Evolutionary conservation across 2,888 invertebrate species (phyloP).

Genomic region (Ichneumoninae sp.): DNA sequence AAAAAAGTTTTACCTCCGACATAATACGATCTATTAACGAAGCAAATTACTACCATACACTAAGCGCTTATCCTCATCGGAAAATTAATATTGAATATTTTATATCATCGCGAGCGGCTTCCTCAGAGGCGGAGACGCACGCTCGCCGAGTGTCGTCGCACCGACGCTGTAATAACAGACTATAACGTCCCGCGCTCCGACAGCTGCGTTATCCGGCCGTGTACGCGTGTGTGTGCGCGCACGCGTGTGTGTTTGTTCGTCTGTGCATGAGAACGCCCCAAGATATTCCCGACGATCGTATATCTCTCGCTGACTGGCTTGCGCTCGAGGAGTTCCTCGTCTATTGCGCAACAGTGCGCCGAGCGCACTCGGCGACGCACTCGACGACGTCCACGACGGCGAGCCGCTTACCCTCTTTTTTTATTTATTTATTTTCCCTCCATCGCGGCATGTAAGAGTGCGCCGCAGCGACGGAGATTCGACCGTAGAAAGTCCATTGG

Average conservation of each 20-base stretch:
- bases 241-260: background rate
- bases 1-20: no score
- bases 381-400: constrained; percentile 28
- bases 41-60: no score
- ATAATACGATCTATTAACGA: no score
- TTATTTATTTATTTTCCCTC: background rate
- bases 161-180: constrained; percentile 48
- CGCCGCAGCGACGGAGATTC: constrained; percentile 59
- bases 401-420: constrained; percentile 3
- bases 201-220: constrained; percentile 48
- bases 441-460: background rate
- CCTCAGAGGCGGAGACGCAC: background rate
- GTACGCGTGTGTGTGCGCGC: constrained; percentile 54
- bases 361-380: constrained; percentile 39
- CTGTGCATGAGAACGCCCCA: constrained; percentile 60
- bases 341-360: constrained; percentile 48
- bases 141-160: constrained; percentile 26
- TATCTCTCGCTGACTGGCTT: constrained; percentile 69
- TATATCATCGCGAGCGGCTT: constrained; percentile 1
- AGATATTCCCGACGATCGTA: constrained; percentile 73
- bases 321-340: constrained; percentile 25
- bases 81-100: background rate
- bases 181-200: constrained; percentile 27
- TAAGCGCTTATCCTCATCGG: no score
- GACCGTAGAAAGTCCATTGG: constrained; percentile 82